A percentile compares a stretch with the other conserved stretches of the same genome.
Evolutionary conservation across 2,113 vertebrate species (phyloP).

Genomic region (Sisor rabdophorus): DNA sequence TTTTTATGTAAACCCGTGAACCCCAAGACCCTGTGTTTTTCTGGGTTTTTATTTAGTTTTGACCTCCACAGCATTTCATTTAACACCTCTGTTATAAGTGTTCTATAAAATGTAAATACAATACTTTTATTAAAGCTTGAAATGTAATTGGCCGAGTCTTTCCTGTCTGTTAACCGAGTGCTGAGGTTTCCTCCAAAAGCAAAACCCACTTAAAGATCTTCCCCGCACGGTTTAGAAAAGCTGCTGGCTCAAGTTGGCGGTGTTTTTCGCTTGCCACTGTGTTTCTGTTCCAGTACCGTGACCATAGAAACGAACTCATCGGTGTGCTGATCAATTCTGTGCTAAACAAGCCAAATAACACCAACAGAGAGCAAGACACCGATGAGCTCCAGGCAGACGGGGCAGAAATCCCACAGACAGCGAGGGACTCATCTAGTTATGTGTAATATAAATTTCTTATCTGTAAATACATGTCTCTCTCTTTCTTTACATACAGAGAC

Average conservation of each 20-base stretch:
- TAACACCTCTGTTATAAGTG: slow-evolving; percentile 3
- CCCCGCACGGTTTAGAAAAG: background rate
- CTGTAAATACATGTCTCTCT: no score
- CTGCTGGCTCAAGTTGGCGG: background rate
- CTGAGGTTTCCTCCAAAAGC: background rate
- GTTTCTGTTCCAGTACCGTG: background rate
- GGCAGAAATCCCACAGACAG: background rate
- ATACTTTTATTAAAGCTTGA: slow-evolving; percentile 24
- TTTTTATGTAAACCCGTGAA: background rate
- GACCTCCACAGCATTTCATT: background rate
- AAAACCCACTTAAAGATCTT: background rate
- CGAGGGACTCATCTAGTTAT: background rate
- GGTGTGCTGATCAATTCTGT: slow-evolving; percentile 2
- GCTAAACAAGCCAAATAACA: slow-evolving; percentile 22
- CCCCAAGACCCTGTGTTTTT: background rate
- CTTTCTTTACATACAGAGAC: no score
- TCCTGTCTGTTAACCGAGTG: no score
- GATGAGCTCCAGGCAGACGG: background rate
- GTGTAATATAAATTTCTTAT: no score
- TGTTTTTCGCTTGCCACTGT: slow-evolving; percentile 6
- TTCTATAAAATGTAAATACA: slow-evolving; percentile 24
- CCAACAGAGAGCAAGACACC: background rate
- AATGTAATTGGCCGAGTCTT: background rate
- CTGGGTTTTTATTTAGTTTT: background rate
- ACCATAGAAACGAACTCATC: slow-evolving; percentile 43